A percentile compares a stretch with the other conserved stretches of the same genome.
Evolutionary conservation across 2,797 vertebrate species (phyloP).

Genomic region (Telmatherina bonti): DNA sequence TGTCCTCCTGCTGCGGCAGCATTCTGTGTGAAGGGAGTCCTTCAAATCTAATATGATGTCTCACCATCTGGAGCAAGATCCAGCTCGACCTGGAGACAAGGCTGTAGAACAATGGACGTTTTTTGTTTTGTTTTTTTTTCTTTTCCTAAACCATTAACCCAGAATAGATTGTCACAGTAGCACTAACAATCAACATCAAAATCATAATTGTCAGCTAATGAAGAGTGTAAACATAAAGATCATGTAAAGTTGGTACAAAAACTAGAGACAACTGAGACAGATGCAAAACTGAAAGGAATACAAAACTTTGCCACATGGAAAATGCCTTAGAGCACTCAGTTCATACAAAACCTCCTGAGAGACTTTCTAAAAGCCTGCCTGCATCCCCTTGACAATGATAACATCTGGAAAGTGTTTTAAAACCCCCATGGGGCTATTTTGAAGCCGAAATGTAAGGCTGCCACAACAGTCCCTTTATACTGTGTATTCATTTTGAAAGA

Average conservation of each 20-base stretch:
- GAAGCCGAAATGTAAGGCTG: slow-evolving; percentile 24
- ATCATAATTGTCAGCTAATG: not conserved
- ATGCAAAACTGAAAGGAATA: not conserved
- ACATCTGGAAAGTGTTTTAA: slow-evolving; percentile 12
- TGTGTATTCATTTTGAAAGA: slow-evolving; percentile 38
- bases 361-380: slow-evolving; percentile 11
- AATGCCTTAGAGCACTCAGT: slow-evolving; percentile 4
- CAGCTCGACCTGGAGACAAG: not conserved
- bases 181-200: not conserved
- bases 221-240: not conserved
- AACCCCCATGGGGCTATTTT: slow-evolving; percentile 39
- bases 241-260: not conserved
- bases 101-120: not conserved
- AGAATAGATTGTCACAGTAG: not conserved
- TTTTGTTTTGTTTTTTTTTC: not conserved
- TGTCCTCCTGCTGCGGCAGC: slow-evolving; percentile 42
- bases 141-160: no score
- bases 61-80: slow-evolving; percentile 19
- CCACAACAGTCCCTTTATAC: slow-evolving; percentile 24
- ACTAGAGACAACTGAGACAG: not conserved
- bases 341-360: slow-evolving; percentile 5
- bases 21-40: slow-evolving; percentile 32
- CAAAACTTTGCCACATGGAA: not conserved
- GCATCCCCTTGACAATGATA: not conserved
- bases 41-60: slow-evolving; percentile 50